phyloP scores from a whole-genome alignment of 2,797 vertebrate species.

The Malacoctenus gilli region DNA sequence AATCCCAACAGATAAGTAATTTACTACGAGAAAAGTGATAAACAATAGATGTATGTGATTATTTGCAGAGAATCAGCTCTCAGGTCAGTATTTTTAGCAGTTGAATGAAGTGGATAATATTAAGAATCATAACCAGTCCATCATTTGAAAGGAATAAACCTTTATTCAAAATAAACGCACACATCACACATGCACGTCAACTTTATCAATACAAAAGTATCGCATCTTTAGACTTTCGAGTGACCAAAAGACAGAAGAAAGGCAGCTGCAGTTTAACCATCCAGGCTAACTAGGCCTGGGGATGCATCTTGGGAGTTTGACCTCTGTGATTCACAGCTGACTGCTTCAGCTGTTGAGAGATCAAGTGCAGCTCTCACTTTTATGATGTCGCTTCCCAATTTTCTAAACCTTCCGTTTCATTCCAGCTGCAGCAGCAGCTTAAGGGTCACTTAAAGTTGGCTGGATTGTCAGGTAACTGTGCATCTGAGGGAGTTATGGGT shows the following conservation, averaged over 20 bases:
- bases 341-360: not conserved
- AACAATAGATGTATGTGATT: too few relatives aligned
- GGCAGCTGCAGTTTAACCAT: not conserved
- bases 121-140: not conserved
- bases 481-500: constrained; percentile 16
- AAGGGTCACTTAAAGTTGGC: not conserved
- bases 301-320: constrained; percentile 20
- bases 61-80: too few relatives aligned
- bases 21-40: too few relatives aligned
- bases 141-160: constrained; percentile 22
- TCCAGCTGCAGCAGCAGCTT: not conserved
- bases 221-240: constrained; percentile 1
- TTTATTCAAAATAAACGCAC: constrained; percentile 46
- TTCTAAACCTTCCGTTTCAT: constrained; percentile 2
- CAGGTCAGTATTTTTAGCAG: too few relatives aligned
- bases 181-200: constrained; percentile 25
- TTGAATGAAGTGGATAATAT: too few relatives aligned
- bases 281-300: constrained; percentile 5
- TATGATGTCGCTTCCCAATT: too few relatives aligned
- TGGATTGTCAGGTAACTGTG: constrained; percentile 12
- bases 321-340: not conserved
- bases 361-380: too few relatives aligned
- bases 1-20: too few relatives aligned
- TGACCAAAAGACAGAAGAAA: constrained; percentile 1
- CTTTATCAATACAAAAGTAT: constrained; percentile 35